A percentile compares a stretch with the other conserved stretches of the same genome.
phyloP scores from a whole-genome alignment of 2,797 vertebrate species.

The Pseudopleuronectes americanus region DNA sequence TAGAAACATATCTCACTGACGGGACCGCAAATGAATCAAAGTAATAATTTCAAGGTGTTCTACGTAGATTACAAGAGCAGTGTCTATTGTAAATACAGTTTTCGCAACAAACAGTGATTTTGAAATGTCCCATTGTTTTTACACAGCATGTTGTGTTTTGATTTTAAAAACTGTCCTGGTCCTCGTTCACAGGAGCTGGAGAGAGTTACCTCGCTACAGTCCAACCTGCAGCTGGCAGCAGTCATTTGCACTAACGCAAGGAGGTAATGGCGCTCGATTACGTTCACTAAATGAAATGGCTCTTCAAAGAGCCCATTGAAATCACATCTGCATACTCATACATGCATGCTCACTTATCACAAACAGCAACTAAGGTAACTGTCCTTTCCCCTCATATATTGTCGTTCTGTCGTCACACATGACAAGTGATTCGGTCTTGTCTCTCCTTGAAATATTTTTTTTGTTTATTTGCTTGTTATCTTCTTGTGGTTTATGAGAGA shows the following conservation, averaged over 20 bases:
- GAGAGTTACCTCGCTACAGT: conserved; percentile 94
- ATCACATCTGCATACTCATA: conserved; percentile 16
- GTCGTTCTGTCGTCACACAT: conserved; percentile 4
- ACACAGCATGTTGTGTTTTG: neutral
- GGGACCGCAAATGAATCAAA: neutral
- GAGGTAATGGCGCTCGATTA: conserved; percentile 76
- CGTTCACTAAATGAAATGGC: conserved; percentile 21
- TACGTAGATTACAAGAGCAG: neutral
- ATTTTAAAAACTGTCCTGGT: neutral
- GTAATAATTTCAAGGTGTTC: no score
- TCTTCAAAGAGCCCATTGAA: conserved; percentile 26
- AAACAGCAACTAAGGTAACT: neutral
- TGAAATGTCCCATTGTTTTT: neutral
- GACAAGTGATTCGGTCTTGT: neutral
- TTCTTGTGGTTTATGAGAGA: no score
- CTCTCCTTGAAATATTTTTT: neutral
- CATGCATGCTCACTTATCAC: conserved; percentile 5
- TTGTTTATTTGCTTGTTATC: neutral
- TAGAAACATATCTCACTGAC: conserved; percentile 16
- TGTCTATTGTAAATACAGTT: neutral
- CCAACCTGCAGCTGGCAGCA: conserved; percentile 93
- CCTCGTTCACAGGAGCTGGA: conserved; percentile 90
- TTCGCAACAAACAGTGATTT: no score
- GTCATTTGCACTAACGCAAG: conserved; percentile 98
- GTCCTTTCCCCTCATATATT: neutral